These are phyloP conservation scores for Danio jaintianensis DNA, from an alignment of 2,797 vertebrate genomes.

Conservation along the genomic window DNA sequence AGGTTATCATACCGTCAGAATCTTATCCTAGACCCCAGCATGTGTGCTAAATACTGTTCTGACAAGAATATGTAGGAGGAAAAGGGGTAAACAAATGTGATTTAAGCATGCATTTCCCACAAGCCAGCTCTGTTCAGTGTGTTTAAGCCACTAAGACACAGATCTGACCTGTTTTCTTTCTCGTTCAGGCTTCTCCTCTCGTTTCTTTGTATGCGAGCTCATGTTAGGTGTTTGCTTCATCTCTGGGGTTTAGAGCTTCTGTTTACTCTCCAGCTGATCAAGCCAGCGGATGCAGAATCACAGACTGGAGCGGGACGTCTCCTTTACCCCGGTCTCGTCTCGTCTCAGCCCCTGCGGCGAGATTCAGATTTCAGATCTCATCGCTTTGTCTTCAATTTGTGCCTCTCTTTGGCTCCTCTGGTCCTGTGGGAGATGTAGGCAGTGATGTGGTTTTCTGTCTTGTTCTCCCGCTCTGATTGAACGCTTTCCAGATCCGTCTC, in stretches of 20 bases:
- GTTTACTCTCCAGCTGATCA: constrained; percentile 44
- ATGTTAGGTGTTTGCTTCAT: not conserved
- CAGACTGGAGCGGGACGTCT: constrained; percentile 27
- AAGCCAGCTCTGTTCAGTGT: not conserved
- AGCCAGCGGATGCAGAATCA: constrained; percentile 42
- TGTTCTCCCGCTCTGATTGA: constrained; percentile 30
- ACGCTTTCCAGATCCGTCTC: constrained; percentile 15
- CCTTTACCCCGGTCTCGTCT: constrained; percentile 21
- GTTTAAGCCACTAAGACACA: not conserved
- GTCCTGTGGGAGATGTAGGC: constrained; percentile 34
- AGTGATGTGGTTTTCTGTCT: constrained; percentile 39
- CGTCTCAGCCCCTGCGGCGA: constrained; percentile 19
- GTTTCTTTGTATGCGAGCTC: not conserved
- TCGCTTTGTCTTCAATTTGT: constrained; percentile 46
- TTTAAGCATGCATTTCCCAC: not conserved
- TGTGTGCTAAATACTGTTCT: too few species aligned
- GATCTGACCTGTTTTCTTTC: not conserved
- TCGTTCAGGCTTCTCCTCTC: not conserved
- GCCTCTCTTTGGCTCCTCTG: not conserved
- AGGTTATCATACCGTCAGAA: too few species aligned
- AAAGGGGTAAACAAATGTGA: not conserved
- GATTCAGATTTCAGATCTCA: constrained; percentile 34
- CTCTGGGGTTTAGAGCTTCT: constrained; percentile 38
- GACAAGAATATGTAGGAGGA: not conserved
- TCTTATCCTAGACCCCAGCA: too few species aligned